Percentiles rank a stretch among this genome's conserved stretches.
These are phyloP conservation scores for Acrossocheilus wenchowensis DNA, from an alignment of 2,797 vertebrate genomes.

Conservation along the genomic window DNA sequence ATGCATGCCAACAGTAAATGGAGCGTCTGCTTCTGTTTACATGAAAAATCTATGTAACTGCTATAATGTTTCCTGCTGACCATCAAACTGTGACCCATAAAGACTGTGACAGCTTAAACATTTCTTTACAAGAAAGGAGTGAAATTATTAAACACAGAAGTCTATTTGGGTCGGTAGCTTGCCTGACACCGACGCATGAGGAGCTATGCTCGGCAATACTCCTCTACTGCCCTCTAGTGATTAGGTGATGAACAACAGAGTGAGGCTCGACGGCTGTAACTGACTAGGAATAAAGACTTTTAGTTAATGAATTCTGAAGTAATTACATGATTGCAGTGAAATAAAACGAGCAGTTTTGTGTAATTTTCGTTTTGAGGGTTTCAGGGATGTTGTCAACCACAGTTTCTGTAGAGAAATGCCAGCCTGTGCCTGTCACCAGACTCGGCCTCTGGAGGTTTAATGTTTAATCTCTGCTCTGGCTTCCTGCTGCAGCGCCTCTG, in stretches of 20 bases:
- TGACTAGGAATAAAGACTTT: not conserved
- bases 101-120: not conserved
- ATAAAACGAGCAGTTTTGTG: not conserved
- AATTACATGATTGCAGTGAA: not conserved
- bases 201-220: not conserved
- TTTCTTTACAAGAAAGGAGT: not conserved
- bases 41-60: not conserved
- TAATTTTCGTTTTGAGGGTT: not conserved
- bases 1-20: not conserved
- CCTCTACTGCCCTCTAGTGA: constrained; percentile 74
- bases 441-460: constrained; percentile 70
- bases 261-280: not conserved
- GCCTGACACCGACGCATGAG: not conserved
- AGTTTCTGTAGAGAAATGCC: constrained; percentile 57
- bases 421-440: constrained; percentile 56
- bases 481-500: constrained; percentile 48
- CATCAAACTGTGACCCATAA: not conserved
- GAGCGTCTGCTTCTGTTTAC: not conserved
- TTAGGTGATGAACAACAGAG: not conserved
- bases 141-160: not conserved
- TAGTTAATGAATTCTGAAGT: not conserved
- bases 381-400: not conserved
- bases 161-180: not conserved
- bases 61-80: not conserved
- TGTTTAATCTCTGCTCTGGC: constrained; percentile 72